These are phyloP conservation scores for Pluvianellus socialis DNA, from an alignment of 2,113 vertebrate genomes.

Conservation along the genomic window DNA sequence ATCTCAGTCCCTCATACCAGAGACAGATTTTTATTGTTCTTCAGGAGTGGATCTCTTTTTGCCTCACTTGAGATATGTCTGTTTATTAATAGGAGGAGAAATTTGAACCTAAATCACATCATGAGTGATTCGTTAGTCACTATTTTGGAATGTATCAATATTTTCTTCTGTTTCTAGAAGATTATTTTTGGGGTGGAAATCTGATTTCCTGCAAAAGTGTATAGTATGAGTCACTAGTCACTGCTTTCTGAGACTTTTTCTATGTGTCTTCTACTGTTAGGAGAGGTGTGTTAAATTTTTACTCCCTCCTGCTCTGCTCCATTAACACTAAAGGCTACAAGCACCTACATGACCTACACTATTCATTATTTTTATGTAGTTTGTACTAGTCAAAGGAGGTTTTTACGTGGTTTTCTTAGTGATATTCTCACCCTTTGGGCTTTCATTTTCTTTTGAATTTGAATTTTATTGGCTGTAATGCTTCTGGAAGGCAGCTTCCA, in stretches of 20 bases:
- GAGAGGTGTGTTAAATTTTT: not conserved
- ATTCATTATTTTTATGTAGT: not conserved
- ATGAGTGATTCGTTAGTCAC: not conserved
- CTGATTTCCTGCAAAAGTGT: not conserved
- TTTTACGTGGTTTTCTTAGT: not conserved
- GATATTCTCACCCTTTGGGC: not conserved
- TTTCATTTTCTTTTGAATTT: not conserved
- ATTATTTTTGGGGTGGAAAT: not conserved
- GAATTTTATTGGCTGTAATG: not conserved
- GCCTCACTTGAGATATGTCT: not conserved
- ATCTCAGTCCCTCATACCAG: not conserved
- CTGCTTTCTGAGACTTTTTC: not conserved
- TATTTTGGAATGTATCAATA: not conserved
- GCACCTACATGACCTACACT: not conserved
- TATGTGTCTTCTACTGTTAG: not conserved
- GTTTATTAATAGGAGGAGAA: not conserved
- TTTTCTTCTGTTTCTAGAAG: not conserved
- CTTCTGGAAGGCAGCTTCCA: not conserved
- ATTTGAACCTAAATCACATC: not conserved
- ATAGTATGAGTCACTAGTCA: not conserved
- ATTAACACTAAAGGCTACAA: not conserved
- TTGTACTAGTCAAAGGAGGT: not conserved
- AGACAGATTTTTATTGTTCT: not conserved
- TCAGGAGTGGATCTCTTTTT: not conserved
- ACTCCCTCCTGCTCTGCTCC: not conserved